Conservation (phyloP, 2,888 invertebrate species). For the Drosophila picticornis region DNA sequence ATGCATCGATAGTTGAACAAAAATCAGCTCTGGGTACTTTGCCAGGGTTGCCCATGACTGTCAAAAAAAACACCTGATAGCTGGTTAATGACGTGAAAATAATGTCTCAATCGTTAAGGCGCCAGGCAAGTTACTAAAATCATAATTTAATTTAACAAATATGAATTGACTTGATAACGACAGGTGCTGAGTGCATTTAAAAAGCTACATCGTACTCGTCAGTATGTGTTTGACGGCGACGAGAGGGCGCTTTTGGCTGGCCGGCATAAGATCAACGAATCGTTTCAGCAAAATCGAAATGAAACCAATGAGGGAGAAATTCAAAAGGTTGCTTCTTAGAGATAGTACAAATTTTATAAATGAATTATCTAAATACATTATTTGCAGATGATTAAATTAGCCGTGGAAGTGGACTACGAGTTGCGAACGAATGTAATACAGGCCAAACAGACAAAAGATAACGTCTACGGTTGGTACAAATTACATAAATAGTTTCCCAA, state of each 20-base stretch:
- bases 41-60: conserved; percentile 3
- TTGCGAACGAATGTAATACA: conserved; percentile 91
- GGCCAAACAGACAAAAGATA: conserved; percentile 89
- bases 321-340: conserved; percentile 86
- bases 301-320: conserved; percentile 88
- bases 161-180: background rate
- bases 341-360: background rate
- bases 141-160: conserved; percentile 6
- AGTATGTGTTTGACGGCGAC: conserved; percentile 89
- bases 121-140: conserved; percentile 62
- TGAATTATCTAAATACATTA: background rate
- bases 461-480: conserved; percentile 87
- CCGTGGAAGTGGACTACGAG: conserved; percentile 89
- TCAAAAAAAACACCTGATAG: conserved; percentile 14
- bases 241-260: conserved; percentile 87
- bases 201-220: conserved; percentile 89
- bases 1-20: conserved; percentile 17
- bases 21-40: conserved; percentile 4
- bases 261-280: conserved; percentile 91
- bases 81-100: conserved; percentile 34
- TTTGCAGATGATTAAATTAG: conserved; percentile 88
- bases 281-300: conserved; percentile 89
- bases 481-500: conserved; percentile 32
- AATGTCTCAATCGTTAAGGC: conserved; percentile 74
- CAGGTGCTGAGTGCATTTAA: conserved; percentile 90